Base-by-base conservation (phyloP, 2,888 invertebrate genomes). In the Salticus scenicus region DNA sequence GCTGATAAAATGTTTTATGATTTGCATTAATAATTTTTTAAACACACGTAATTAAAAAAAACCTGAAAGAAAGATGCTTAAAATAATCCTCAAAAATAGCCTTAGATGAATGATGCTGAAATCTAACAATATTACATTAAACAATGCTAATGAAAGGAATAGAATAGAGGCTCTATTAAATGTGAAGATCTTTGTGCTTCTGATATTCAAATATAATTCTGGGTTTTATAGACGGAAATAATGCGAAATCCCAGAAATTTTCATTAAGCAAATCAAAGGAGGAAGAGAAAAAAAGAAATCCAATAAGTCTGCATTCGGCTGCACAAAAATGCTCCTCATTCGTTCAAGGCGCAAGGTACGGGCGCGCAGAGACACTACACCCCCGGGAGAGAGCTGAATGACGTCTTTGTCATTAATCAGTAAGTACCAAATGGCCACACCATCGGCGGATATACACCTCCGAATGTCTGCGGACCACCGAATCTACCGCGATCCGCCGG, bases 391-490 rank as follows among this genome's bases (percentile, higher is more conserved):
- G 73, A 28, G 51, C 57, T 72, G 84, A 85, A 85, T 85, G 84
- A 85, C 84, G 84, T 85, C 78, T 74, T 85, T 85, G 84, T 85
- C 84, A 85, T 85, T 85, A 85, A 85, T 85, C 84, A 85, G 84
- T 85, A 41, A 74, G 78, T 79, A 85, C 84, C 78, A 85, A 85
- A 85, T 85, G 77, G 84, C 84, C 67, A 63, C 77, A 74, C 84
- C 78, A 79, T 79, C 84, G 78, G 84, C 79, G 76, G 72, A 51
- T 77, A 84, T 84, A 84, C 66, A 78, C 79, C 84, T 85, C 74
- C 57, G 84, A 79, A 84, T 84, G 83, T 84, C 73, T 76, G 76
- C 64, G 64, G 71, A 63, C 64, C 63, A 72, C 47, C 66, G 47
- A 66, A 28, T 41, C 74, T 69, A 31, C 70, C 42, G 71, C 76